A percentile compares a stretch with the other conserved stretches of the same genome.
Conservation (phyloP, 2,113 vertebrate species). For the Sus scrofa region DNA sequence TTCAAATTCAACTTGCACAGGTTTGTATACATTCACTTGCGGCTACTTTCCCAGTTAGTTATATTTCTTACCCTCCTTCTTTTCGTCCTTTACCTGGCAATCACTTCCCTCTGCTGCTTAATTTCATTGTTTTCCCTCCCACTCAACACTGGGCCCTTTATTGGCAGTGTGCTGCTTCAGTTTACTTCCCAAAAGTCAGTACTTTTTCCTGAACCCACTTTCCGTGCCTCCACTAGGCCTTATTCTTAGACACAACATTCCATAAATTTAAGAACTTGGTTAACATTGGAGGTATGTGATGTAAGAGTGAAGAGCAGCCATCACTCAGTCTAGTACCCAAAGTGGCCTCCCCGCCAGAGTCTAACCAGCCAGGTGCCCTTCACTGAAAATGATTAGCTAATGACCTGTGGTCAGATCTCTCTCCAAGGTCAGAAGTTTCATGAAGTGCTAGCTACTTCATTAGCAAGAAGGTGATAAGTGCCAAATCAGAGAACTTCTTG, state of each 20-base stretch:
- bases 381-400: not conserved
- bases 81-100: not conserved
- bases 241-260: not conserved
- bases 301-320: not conserved
- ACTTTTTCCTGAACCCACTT: not conserved
- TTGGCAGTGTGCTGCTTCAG: not conserved
- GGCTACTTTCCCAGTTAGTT: not conserved
- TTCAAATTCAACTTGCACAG: not conserved
- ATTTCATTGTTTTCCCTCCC: not conserved
- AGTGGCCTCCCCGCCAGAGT: not conserved
- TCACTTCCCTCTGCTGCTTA: not conserved
- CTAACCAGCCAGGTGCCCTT: not conserved
- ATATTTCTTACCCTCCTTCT: not conserved
- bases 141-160: not conserved
- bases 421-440: not conserved
- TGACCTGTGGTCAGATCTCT: not conserved
- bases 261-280: not conserved
- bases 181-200: not conserved
- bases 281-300: not conserved
- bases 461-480: not conserved
- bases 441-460: not conserved
- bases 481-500: not conserved
- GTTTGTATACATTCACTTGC: not conserved
- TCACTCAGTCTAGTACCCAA: accelerated
- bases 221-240: not conserved